Evolutionary conservation across 2,797 vertebrate genomes (phyloP).

Genomic region (Anniella stebbinsi): DNA sequence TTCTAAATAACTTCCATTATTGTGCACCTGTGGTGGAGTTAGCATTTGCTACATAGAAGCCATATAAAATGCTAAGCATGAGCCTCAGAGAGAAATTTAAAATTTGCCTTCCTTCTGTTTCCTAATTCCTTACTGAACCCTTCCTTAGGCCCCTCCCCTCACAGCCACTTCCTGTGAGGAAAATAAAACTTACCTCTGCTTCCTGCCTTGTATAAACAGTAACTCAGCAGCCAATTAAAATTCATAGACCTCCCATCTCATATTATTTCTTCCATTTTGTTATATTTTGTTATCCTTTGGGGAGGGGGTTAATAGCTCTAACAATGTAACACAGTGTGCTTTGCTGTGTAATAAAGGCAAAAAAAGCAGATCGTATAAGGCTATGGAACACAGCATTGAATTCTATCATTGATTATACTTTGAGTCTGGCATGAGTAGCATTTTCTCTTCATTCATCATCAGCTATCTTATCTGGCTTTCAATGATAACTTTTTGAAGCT

Average conservation of each 20-base stretch:
- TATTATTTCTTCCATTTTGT: neutral
- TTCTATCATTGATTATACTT: neutral
- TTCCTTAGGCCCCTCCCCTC: neutral
- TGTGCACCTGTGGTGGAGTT: neutral
- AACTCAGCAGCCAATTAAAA: neutral
- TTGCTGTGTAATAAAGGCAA: neutral
- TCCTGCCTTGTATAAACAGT: neutral
- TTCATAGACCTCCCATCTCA: neutral
- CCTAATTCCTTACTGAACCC: neutral
- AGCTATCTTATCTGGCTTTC: neutral
- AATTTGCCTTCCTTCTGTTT: neutral
- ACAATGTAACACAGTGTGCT: neutral
- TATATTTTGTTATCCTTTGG: neutral
- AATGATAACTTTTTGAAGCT: neutral
- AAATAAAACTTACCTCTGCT: neutral
- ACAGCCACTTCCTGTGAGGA: neutral
- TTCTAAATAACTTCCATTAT: neutral
- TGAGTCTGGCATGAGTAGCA: neutral
- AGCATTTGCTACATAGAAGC: neutral
- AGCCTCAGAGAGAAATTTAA: neutral
- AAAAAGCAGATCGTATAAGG: neutral
- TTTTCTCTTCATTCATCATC: neutral
- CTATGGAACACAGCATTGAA: neutral
- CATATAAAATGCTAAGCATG: neutral
- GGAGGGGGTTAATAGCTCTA: neutral